Evolutionary conservation across 2,888 invertebrate species (phyloP).

Genomic region (Brachypalpus laphriformis): DNA sequence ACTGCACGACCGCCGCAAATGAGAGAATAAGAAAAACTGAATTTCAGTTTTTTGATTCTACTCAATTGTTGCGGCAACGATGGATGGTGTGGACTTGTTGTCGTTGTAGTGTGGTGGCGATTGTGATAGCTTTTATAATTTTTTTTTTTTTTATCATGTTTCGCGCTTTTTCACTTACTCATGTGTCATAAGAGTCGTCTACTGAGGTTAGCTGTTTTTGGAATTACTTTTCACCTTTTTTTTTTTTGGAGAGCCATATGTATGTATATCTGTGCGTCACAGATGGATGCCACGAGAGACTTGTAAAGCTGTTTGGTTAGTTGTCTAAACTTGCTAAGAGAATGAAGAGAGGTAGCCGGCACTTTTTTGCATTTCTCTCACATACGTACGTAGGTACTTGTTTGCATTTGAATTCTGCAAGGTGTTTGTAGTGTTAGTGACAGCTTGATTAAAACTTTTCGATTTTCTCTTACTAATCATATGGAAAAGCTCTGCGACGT

Average conservation of each 20-base stretch:
- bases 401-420: conserved; percentile 15
- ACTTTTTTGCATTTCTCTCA: neutral
- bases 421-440: no score
- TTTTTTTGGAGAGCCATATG: neutral
- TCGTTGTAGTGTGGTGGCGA: neutral
- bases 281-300: neutral
- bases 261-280: neutral
- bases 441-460: neutral
- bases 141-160: conserved; percentile 23
- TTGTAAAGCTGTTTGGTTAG: neutral
- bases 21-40: conserved; percentile 71
- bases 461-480: neutral
- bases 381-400: neutral
- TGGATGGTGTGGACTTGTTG: neutral
- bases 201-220: neutral
- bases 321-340: neutral
- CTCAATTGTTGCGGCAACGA: neutral
- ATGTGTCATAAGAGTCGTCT: conserved; percentile 5
- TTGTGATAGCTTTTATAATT: conserved; percentile 30
- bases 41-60: conserved; percentile 43
- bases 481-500: neutral
- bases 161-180: conserved; percentile 47
- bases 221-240: neutral
- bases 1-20: conserved; percentile 51
- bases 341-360: neutral